These are phyloP conservation scores for Tuberolachnus salignus DNA, from an alignment of 2,888 invertebrate genomes.

Conservation along the genomic window DNA sequence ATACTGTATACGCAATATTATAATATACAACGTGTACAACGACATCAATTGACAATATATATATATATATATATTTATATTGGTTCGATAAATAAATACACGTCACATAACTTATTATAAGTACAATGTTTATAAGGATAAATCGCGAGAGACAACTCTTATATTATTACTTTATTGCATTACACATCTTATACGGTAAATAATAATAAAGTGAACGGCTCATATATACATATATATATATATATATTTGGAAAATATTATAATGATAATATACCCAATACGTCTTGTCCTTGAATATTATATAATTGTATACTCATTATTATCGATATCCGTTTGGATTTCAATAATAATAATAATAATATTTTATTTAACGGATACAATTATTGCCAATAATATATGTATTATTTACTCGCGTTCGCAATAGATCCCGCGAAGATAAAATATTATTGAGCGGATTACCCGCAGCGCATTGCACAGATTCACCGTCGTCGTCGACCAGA, in stretches of 20 bases:
- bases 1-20: neutral
- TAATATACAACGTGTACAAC: conserved; percentile 1
- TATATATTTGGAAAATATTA: neutral
- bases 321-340: conserved; percentile 21
- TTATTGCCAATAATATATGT: too few relatives aligned
- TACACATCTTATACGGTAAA: neutral
- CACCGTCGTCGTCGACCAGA: too few relatives aligned
- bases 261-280: neutral
- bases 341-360: conserved; percentile 11
- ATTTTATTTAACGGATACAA: neutral
- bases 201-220: conserved; percentile 13
- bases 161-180: conserved; percentile 28
- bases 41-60: conserved; percentile 14
- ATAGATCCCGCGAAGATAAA: neutral
- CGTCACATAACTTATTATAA: neutral
- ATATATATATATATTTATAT: neutral
- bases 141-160: neutral
- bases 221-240: neutral
- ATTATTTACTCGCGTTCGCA: too few relatives aligned
- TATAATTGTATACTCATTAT: neutral
- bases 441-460: neutral
- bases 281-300: conserved; percentile 15
- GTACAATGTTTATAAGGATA: conserved; percentile 18
- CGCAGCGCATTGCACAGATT: neutral
- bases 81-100: neutral